Percentiles rank a stretch among this genome's conserved stretches.
phyloP scores from a whole-genome alignment of 2,113 vertebrate genomes.

The Triplophysa tibetana region DNA sequence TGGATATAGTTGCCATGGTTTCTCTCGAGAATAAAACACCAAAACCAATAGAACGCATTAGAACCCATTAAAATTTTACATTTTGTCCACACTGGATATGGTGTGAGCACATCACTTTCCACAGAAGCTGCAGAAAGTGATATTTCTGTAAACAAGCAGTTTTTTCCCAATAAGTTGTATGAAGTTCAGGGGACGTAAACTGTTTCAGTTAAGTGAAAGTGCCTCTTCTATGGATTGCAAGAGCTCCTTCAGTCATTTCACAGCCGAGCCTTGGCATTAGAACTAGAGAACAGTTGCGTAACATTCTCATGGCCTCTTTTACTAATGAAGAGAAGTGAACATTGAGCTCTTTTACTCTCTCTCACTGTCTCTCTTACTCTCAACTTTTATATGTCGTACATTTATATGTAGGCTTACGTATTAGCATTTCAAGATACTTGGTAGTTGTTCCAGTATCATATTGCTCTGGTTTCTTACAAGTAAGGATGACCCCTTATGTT shows the following conservation, averaged over 20 bases:
- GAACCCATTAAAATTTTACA: too few species aligned
- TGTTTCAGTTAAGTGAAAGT: too few species aligned
- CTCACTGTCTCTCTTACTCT: too few species aligned
- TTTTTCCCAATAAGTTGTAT: neutral
- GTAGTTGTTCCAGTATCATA: too few species aligned
- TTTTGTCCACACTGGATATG: too few species aligned
- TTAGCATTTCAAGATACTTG: too few species aligned
- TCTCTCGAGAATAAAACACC: neutral
- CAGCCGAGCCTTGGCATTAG: slow-evolving; percentile 23
- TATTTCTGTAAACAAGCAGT: neutral
- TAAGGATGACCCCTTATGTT: too few species aligned
- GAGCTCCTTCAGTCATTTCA: slow-evolving; percentile 16
- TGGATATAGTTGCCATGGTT: slow-evolving; percentile 38
- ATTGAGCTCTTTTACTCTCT: slow-evolving; percentile 10
- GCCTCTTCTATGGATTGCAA: neutral
- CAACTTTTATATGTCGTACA: too few species aligned
- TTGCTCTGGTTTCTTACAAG: too few species aligned
- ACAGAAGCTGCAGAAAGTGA: neutral
- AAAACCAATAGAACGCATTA: too few species aligned
- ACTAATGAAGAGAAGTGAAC: slow-evolving; percentile 18
- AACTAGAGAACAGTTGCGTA: slow-evolving; percentile 29
- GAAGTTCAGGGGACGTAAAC: too few species aligned
- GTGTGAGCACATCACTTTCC: neutral
- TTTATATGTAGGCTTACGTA: too few species aligned
- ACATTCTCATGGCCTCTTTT: slow-evolving; percentile 23